A percentile compares a stretch with the other conserved stretches of the same genome.
Evolutionary conservation across 1,140 invertebrate species (phyloP).

Genomic region (Papilio aristodemus): DNA sequence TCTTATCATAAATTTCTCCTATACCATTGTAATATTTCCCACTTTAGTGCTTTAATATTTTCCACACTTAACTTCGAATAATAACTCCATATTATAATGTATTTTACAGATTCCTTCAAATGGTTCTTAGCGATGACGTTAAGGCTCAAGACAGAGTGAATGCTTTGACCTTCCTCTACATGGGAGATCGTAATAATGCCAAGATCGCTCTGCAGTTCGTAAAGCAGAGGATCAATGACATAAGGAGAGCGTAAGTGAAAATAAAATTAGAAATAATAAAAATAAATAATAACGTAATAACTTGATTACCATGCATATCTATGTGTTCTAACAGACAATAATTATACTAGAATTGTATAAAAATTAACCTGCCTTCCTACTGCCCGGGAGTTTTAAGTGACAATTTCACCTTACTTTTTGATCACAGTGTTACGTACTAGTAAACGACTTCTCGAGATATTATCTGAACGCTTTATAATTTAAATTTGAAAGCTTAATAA

Average conservation of each 20-base stretch:
- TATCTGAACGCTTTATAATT: too few species aligned
- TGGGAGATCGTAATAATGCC: constrained; percentile 59
- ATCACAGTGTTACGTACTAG: too few species aligned
- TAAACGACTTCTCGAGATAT: too few species aligned
- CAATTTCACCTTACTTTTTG: too few species aligned
- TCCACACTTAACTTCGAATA: neutral
- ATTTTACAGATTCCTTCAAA: constrained; percentile 56
- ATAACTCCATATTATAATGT: neutral
- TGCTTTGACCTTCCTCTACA: constrained; percentile 63
- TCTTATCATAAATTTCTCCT: too few species aligned
- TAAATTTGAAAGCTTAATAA: neutral
- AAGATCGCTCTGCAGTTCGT: constrained; percentile 56
- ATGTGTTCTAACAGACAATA: too few species aligned
- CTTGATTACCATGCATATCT: too few species aligned
- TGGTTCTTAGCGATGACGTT: constrained; percentile 59
- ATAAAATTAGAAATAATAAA: neutral
- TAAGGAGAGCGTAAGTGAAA: constrained; percentile 58
- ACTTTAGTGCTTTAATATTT: neutral
- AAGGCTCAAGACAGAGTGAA: constrained; percentile 69
- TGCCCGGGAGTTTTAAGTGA: too few species aligned
- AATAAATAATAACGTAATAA: too few species aligned
- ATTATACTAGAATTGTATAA: too few species aligned
- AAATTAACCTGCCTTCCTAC: too few species aligned
- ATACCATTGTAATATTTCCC: too few species aligned
- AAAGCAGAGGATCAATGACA: constrained; percentile 49